Evolutionary conservation across 2,888 invertebrate species (phyloP), one percentile per base, ranked within the genome.

Genomic region (Caenorhabditis plicata): DNA sequence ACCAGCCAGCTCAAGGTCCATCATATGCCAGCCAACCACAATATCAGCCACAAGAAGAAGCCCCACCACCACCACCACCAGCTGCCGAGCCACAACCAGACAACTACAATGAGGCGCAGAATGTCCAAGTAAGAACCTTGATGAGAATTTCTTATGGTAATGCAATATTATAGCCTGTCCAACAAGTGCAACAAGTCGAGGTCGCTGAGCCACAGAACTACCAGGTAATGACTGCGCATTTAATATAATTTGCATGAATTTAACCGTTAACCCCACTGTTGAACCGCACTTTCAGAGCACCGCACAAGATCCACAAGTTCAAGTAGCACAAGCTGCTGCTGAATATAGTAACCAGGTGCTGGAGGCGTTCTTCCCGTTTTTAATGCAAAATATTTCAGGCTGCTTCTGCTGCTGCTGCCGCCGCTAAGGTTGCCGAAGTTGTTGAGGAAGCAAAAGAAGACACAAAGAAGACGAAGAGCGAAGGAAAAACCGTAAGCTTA

Each of bases 391-490:
- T 29, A 19, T 31, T 47, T 8, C 25, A 58, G 47, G 55, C 62
- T 22, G 58, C 58, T 19, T 64, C 68, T 25, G 58, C 68, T 26
- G 68, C 58, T 19, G 68, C 68, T 25, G 58, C 68, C 22, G 68
- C 60, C 20, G 57, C 68, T 29, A 65, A 64, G 47, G 42, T 43
- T 25, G 64, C 57, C n/a, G 68, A 64, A 54, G 68, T 65, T 22
- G 40, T 68, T 22, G 64, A 65, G 32, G 64, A 60, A 29, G 53
- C 49, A 26, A 56, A 56, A 32, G 58, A 52, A 52, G 29, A 38
- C 32, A 43, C 41, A 40, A 52, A 54, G 44, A 57, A 61, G 47
- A 23, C 49, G 32, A 45, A 43, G 36, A 53, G 48, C 4, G 48
- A 48, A 19, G 55, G 53, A 39, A 58, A 58, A 49, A 52, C 52